Base-by-base conservation (phyloP, 1,140 invertebrate species). In the Eumeta japonica region DNA sequence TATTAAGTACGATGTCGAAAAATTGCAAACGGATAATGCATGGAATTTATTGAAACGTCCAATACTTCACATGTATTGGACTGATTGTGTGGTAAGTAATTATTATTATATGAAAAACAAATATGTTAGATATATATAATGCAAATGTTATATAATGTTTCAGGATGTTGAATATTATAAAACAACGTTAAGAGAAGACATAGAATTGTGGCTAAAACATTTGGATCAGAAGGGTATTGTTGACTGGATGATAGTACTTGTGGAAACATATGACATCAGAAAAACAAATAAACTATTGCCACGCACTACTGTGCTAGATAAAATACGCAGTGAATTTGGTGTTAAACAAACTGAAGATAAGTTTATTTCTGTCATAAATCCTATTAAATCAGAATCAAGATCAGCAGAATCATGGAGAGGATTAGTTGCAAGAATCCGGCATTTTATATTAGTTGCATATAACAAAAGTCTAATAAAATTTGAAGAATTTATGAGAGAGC, bases 11-110 rank as follows among this genome's bases (percentile, higher is more conserved):
- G 82, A 81, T 44, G 79, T 81, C 40, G 80, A 83, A 50, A 79
- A 85, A 43, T 59, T 90, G 15, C 83, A 86, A 11, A 70, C 79
- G 32, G 87, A 89, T 45, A 82, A 84, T 48, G 79, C 84, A 50
- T 85, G 82, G 75, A 85, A 87, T 55, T 78, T 96, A 15, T 78
- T 93, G 30, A 86, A 89, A 44, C 85, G 89, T 46, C 90, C 92
- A 14, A 87, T 96, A 58, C 87, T 98, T 58, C 92, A 98, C 70
- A 92, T 92, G 35, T 98, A 88, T 75, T 95, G 93, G 86, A 94
- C 88, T 28, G 93, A 96, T 72, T 96, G 93, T 77, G 81, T 83
- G 48, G 90, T 93, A 80, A 81, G 82, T 75, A 52, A 28, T 35
- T 10, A 39, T 3, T 24, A 5, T 24, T 34, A 29, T 4, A 30